Conservation (phyloP, 2,888 invertebrate genomes). For the Deroplatys truncata region DNA sequence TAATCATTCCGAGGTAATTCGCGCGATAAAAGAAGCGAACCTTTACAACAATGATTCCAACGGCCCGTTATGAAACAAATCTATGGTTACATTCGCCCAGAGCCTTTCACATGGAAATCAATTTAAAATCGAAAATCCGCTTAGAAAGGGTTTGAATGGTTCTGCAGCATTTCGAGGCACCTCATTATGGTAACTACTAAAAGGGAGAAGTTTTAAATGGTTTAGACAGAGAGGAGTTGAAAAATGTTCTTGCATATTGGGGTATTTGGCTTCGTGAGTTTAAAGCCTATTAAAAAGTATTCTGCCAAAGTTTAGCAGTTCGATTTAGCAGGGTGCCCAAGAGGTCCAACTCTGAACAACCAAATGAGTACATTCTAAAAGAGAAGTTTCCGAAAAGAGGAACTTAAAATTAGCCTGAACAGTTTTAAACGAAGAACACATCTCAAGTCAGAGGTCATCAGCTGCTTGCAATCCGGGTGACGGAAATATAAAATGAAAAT, state of each 20-base stretch:
- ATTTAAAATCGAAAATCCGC: not conserved
- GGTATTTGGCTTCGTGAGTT: not conserved
- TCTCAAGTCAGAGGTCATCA: too few relatives aligned
- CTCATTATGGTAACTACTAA: not conserved
- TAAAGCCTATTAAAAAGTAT: not conserved
- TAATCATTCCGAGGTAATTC: not conserved
- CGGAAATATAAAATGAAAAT: too few relatives aligned
- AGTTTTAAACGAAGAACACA: too few relatives aligned
- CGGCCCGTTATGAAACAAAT: not conserved
- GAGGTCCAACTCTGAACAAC: not conserved
- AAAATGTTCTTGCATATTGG: not conserved
- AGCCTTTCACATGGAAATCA: not conserved
- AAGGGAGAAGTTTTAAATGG: not conserved
- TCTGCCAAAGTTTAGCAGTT: not conserved
- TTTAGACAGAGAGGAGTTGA: not conserved
- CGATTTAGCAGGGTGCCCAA: not conserved
- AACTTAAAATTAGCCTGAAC: too few relatives aligned
- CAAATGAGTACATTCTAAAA: too few relatives aligned
- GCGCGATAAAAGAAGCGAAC: not conserved
- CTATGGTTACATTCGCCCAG: not conserved
- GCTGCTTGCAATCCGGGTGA: too few relatives aligned
- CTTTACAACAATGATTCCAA: not conserved
- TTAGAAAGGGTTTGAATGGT: not conserved
- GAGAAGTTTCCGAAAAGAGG: too few relatives aligned
- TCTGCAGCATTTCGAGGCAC: not conserved